Conservation (phyloP, 1,140 invertebrate species). For the Rhynchophorus ferrugineus region DNA sequence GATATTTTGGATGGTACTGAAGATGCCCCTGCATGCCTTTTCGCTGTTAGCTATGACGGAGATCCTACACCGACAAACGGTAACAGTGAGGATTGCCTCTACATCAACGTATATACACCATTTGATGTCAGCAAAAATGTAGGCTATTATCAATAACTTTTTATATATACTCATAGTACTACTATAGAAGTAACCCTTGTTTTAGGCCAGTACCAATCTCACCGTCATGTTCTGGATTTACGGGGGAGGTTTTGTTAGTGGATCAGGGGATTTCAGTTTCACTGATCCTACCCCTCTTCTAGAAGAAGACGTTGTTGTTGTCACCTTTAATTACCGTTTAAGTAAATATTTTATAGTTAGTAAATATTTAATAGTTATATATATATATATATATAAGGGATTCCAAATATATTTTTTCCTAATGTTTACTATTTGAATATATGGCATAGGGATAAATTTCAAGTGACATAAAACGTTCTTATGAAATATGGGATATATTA, state of each 20-base stretch:
- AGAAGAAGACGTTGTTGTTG: slow-evolving; percentile 44
- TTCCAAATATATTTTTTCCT: too few species aligned
- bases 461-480: too few species aligned
- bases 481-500: too few species aligned
- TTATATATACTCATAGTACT: too few species aligned
- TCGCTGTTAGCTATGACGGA: neutral
- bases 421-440: too few species aligned
- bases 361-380: too few species aligned
- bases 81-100: neutral
- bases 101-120: neutral
- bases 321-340: slow-evolving; percentile 50
- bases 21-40: neutral
- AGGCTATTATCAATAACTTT: neutral
- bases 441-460: too few species aligned
- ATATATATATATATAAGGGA: too few species aligned
- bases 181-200: too few species aligned
- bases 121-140: neutral
- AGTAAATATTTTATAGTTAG: slow-evolving; percentile 18
- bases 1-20: neutral
- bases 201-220: neutral
- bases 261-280: slow-evolving; percentile 5
- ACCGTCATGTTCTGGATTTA: slow-evolving; percentile 17
- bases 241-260: slow-evolving; percentile 12
- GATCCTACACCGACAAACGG: neutral
- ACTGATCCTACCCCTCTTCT: slow-evolving; percentile 41